Percentiles rank a stretch among this genome's conserved stretches.
Evolutionary conservation across 1,140 invertebrate genomes (phyloP).

Genomic region (Alviniconcha marisindica): DNA sequence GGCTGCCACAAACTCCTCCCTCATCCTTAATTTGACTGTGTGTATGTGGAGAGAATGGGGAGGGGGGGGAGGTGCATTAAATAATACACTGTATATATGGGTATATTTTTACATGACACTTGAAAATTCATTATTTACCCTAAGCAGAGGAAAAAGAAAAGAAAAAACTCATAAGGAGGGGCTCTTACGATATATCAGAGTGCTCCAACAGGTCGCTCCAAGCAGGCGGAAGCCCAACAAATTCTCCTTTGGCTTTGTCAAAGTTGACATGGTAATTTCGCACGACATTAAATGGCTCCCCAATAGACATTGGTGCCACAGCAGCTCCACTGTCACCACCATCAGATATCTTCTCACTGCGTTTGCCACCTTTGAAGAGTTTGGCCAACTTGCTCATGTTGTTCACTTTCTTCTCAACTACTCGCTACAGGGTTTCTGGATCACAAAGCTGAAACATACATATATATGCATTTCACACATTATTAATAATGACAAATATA

Average conservation of each 20-base stretch:
- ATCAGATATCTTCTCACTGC: conserved; percentile 40
- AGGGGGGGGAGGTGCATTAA: too few species aligned
- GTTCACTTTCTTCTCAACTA: conserved; percentile 6
- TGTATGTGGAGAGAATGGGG: too few species aligned
- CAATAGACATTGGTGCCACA: conserved; percentile 58
- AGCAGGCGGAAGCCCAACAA: conserved; percentile 68
- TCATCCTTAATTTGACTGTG: too few species aligned
- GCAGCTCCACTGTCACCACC: conserved; percentile 1
- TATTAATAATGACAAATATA: too few species aligned
- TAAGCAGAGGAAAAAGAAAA: too few species aligned
- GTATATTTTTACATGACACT: too few species aligned
- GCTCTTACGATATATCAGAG: conserved; percentile 71
- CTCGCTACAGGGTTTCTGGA: neutral
- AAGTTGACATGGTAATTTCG: conserved; percentile 73
- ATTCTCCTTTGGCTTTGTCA: conserved; percentile 63
- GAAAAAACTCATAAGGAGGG: too few species aligned
- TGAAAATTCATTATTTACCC: too few species aligned
- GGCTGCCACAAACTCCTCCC: too few species aligned
- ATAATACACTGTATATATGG: too few species aligned
- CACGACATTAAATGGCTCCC: conserved; percentile 65
- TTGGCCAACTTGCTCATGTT: conserved; percentile 18
- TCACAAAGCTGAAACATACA: conserved; percentile 9
- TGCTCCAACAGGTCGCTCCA: conserved; percentile 63
- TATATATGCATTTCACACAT: too few species aligned
- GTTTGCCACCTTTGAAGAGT: conserved; percentile 17